Evolutionary conservation across 2,797 vertebrate species (phyloP), one percentile per base, ranked within the genome.

Genomic region (Leontocebus nigricollis): DNA sequence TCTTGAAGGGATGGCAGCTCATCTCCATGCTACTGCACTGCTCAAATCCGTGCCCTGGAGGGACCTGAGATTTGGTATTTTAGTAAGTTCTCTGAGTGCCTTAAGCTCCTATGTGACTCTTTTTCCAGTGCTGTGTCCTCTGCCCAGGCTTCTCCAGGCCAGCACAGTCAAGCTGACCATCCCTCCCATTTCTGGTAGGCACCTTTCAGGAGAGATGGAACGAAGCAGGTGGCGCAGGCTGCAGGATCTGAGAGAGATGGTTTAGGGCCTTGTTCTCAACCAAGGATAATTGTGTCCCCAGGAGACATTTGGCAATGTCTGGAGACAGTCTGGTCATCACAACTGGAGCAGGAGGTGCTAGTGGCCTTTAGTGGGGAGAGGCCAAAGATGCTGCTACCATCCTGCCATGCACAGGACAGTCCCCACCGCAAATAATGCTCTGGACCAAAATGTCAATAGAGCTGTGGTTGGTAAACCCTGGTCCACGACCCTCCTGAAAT

Each of bases 401-500:
- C 22, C 10, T 14, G 1, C 7, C 3, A 5, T 10, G 26, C 9
- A 33, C 5, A 41, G 75, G 50, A 39, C 33, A 41, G 33, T 15
- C 39, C 48, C 20, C 17, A 26, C 11, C 33, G 8, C 5, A 26
- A 46, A 48, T 41, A 41, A 48, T 44, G 26, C 17, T 1, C 30
- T 6, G 12, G 6, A 33, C 8, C 5, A 1, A 30, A 44, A 44
- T 50, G 48, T 33, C 26, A 9, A 1, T 1, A 36, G 85, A 17
- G n/a, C 33, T 22, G 3, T 0, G 1, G 22, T 0, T 17, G 27
- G 36, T 73, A 75, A n/a, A 14, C 17, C 41, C 4, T 15, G 7
- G 17, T 13, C 46, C 13, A 2, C 0, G 4, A 8, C 39, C 20
- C 24, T 72, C 36, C 22, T 59, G 57, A 48, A 41, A 3, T 0